phyloP scores from a whole-genome alignment of 2,888 invertebrate genomes.

The Acanthosepion esculentum region DNA sequence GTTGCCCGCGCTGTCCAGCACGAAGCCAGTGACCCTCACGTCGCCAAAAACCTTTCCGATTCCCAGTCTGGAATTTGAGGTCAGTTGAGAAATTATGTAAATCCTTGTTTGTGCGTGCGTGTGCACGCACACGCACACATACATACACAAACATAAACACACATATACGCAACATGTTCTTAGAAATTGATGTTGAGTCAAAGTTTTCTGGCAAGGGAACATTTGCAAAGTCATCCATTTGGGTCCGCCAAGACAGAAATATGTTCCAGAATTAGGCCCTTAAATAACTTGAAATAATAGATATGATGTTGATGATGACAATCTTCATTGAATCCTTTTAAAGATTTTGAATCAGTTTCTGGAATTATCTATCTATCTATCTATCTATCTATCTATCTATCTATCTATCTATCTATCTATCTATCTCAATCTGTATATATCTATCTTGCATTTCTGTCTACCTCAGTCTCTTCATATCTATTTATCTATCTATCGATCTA shows the following conservation, averaged over 20 bases:
- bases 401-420: neutral
- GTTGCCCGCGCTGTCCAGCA: neutral
- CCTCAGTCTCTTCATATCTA: no score
- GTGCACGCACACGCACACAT: neutral
- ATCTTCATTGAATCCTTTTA: no score
- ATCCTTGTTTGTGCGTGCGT: neutral
- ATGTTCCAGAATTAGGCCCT: neutral
- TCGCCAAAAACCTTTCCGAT: neutral
- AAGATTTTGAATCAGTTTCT: no score
- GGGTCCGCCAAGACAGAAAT: neutral
- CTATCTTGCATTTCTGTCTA: no score
- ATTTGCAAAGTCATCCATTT: no score
- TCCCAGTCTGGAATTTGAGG: neutral
- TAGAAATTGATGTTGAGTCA: no score
- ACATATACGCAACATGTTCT: neutral
- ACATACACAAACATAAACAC: neutral
- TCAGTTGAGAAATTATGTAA: conserved; percentile 18
- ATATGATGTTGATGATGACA: no score
- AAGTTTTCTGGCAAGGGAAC: neutral
- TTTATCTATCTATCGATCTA: no score
- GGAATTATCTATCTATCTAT: neutral
- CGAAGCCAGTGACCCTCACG: neutral
- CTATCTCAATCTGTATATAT: no score
- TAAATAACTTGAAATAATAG: no score
- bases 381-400: neutral